Percentiles rank a stretch among this genome's conserved stretches.
phyloP scores from a whole-genome alignment of 2,113 vertebrate species.

The Pristiophorus japonicus region DNA sequence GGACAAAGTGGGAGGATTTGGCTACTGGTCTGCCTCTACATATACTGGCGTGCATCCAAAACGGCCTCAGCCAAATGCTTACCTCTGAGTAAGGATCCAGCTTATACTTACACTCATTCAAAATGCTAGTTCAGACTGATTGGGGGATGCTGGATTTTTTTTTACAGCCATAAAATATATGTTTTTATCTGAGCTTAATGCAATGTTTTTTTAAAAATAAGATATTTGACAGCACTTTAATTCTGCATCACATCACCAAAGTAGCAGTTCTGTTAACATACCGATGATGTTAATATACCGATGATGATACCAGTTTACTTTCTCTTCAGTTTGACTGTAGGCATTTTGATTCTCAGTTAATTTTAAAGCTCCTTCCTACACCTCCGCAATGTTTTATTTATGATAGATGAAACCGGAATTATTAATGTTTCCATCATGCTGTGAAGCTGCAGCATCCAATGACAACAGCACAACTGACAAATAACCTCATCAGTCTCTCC shows the following conservation, averaged over 20 bases:
- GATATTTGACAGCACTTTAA: neutral
- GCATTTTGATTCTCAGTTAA: conserved; percentile 6
- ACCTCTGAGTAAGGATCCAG: neutral
- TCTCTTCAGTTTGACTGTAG: neutral
- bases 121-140: neutral
- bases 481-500: neutral
- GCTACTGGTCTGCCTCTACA: neutral
- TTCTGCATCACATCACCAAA: neutral
- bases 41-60: neutral
- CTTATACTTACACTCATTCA: neutral
- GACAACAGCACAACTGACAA: neutral
- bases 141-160: neutral
- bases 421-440: neutral
- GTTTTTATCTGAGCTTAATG: neutral
- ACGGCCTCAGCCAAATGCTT: neutral
- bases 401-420: neutral
- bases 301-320: neutral
- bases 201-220: neutral
- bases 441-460: neutral
- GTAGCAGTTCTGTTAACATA: neutral
- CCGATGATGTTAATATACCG: neutral
- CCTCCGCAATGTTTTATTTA: conserved; percentile 10
- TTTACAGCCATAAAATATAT: neutral
- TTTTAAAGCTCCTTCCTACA: neutral
- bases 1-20: neutral